Evolutionary conservation across 2,888 invertebrate genomes (phyloP).

Genomic region (Polymixis lichenea): DNA sequence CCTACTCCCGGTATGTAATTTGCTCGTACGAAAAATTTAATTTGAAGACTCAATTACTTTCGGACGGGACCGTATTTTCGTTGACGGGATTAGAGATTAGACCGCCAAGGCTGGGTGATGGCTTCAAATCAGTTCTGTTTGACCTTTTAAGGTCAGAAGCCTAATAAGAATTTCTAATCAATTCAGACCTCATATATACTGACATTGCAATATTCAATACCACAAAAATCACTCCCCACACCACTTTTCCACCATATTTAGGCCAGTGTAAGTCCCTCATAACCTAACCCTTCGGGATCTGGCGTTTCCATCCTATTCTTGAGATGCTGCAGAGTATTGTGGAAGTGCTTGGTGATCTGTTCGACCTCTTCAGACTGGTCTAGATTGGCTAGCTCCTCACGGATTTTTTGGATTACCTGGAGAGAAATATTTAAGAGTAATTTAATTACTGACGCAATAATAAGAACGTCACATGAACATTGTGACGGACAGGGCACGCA

Average conservation of each 20-base stretch:
- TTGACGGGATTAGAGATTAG: no score
- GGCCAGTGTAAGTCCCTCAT: constrained; percentile 90
- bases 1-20: neutral
- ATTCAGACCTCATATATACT: neutral
- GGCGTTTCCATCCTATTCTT: constrained; percentile 92
- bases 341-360: constrained; percentile 98
- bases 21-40: no score
- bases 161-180: neutral
- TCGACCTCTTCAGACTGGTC: constrained; percentile 99
- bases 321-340: constrained; percentile 96
- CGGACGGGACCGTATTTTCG: no score
- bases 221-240: constrained; percentile 14
- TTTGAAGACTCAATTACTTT: no score
- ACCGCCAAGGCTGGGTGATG: no score
- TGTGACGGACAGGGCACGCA: no score
- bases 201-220: neutral
- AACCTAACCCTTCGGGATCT: constrained; percentile 91
- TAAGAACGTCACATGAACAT: no score
- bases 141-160: neutral
- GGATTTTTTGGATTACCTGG: constrained; percentile 97
- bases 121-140: no score
- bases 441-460: no score
- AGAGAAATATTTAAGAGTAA: neutral
- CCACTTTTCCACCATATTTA: constrained; percentile 58
- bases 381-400: constrained; percentile 97